Conservation (phyloP, 2,113 vertebrate species). For the Plecotus auritus region DNA sequence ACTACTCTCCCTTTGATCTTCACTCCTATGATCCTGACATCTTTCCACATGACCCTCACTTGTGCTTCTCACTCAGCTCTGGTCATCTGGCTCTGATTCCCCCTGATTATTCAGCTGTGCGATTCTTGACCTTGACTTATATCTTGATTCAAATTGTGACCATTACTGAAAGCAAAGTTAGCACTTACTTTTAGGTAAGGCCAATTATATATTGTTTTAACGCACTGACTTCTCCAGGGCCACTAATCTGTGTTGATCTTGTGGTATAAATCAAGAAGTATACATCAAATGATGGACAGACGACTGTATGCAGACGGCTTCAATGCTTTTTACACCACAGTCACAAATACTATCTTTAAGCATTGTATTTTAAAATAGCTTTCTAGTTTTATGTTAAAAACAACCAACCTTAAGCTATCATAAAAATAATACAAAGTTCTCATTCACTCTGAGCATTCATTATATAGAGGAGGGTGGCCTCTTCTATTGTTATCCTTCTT, state of each 20-base stretch:
- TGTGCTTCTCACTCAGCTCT: background rate
- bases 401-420: background rate
- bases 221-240: background rate
- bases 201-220: background rate
- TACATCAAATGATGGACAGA: background rate
- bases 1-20: background rate
- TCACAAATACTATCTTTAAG: background rate
- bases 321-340: background rate
- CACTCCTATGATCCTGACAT: fast-evolving
- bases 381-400: background rate
- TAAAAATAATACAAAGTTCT: background rate
- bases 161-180: background rate
- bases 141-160: background rate
- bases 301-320: background rate
- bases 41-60: background rate
- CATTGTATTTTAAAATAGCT: background rate
- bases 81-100: background rate
- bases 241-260: background rate
- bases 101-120: background rate
- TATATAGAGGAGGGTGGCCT: background rate
- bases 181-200: background rate
- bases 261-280: background rate
- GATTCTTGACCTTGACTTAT: background rate
- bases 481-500: background rate
- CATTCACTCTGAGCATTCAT: background rate